phyloP scores from a whole-genome alignment of 2,797 vertebrate genomes.

The Melanotaenia nigrans region DNA sequence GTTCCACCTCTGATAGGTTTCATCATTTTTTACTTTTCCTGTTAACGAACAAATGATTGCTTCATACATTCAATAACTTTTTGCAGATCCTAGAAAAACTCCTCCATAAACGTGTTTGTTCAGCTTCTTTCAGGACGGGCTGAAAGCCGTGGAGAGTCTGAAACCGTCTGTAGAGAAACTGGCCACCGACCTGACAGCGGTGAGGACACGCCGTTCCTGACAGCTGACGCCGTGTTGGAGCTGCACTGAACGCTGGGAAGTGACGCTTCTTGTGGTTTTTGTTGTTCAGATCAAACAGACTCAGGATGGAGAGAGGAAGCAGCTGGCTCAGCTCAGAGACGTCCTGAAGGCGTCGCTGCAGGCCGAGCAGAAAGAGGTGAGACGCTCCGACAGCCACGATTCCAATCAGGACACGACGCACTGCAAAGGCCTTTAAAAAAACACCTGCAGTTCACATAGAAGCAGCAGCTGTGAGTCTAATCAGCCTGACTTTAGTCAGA shows the following conservation, averaged over 20 bases:
- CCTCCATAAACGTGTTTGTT: neutral
- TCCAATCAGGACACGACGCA: too few species aligned
- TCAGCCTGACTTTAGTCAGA: too few species aligned
- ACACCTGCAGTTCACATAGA: too few species aligned
- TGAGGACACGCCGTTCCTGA: conserved; percentile 63
- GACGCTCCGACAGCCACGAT: conserved; percentile 17
- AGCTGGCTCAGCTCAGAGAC: conserved; percentile 91
- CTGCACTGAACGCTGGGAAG: too few species aligned
- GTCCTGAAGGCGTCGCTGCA: conserved; percentile 92
- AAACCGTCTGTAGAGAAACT: conserved; percentile 93
- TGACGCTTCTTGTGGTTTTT: neutral
- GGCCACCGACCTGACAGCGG: conserved; percentile 88
- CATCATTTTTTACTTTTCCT: too few species aligned
- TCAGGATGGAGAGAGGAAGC: conserved; percentile 94
- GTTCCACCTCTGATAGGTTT: too few species aligned
- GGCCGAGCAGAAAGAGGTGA: conserved; percentile 94
- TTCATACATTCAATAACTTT: too few species aligned
- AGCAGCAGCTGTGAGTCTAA: too few species aligned
- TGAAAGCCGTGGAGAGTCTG: conserved; percentile 93
- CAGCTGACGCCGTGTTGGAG: too few species aligned
- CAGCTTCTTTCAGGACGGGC: conserved; percentile 97
- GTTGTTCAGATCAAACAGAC: conserved; percentile 89
- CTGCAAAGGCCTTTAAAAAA: too few species aligned
- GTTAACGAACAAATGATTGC: too few species aligned
- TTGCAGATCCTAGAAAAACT: too few species aligned